Percentiles rank a stretch among this genome's conserved stretches.
Conservation (phyloP, 2,797 vertebrate species). For the Catamblyrhynchus diadema region DNA sequence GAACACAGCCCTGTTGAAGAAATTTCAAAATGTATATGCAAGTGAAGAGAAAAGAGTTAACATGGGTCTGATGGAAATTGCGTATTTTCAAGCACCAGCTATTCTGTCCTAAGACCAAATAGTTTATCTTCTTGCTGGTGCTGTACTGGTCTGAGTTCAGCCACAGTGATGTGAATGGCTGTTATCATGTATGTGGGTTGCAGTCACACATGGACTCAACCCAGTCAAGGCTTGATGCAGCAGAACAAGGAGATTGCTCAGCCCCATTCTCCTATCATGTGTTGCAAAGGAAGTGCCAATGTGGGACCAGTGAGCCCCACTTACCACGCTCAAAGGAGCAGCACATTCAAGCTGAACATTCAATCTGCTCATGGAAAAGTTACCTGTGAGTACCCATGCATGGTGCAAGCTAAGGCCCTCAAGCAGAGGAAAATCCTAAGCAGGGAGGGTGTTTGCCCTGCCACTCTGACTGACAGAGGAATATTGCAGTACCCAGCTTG, state of each 20-base stretch:
- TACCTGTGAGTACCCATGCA: background rate
- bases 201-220: background rate
- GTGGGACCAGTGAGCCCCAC: background rate
- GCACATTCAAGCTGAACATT: background rate
- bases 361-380: background rate
- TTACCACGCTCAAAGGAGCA: background rate
- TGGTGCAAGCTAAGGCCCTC: background rate
- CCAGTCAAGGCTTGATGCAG: background rate
- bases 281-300: background rate
- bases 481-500: background rate
- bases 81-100: background rate
- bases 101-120: background rate
- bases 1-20: background rate
- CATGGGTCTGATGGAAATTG: background rate
- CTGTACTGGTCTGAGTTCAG: background rate
- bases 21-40: background rate
- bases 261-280: background rate
- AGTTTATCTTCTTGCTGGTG: background rate
- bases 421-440: background rate
- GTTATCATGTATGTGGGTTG: accelerated
- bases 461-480: background rate
- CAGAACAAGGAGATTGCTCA: background rate
- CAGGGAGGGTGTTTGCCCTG: background rate
- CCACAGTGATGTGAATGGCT: background rate
- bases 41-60: background rate